Evolutionary conservation across 2,888 invertebrate species (phyloP).

Genomic region (Cryptus armator): DNA sequence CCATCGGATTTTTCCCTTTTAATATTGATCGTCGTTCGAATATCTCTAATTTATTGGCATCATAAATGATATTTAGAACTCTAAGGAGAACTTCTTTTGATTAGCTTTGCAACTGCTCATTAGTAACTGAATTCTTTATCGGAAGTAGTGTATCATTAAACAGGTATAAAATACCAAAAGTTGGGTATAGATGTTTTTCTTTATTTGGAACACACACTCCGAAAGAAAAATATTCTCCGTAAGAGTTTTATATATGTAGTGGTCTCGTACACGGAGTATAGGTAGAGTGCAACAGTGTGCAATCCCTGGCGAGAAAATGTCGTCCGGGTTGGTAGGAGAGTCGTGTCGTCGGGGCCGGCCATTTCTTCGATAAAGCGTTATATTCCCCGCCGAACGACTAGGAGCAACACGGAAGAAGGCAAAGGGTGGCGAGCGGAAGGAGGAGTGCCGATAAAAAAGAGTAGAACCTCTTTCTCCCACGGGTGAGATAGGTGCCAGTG

Average conservation of each 20-base stretch:
- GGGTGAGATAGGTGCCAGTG: constrained; percentile 27
- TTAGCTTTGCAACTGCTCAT: neutral
- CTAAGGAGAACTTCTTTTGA: neutral
- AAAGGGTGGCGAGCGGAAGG: constrained; percentile 43
- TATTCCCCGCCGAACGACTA: constrained; percentile 81
- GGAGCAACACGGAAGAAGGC: constrained; percentile 71
- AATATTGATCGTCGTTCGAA: neutral
- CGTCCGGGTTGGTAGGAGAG: constrained; percentile 76
- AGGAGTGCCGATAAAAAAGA: constrained; percentile 83
- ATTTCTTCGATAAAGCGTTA: constrained; percentile 84
- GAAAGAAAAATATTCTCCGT: constrained; percentile 31
- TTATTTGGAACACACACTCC: neutral
- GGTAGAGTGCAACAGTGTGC: constrained; percentile 59
- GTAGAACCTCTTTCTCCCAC: constrained; percentile 54
- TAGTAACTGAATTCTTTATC: neutral
- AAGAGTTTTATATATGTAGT: constrained; percentile 12
- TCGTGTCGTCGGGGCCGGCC: constrained; percentile 78
- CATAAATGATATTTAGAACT: neutral
- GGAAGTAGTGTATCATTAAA: neutral
- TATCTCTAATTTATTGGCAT: neutral
- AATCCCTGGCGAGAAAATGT: constrained; percentile 76
- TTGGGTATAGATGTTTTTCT: constrained; percentile 1
- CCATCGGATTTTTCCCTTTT: neutral
- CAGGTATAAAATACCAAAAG: neutral
- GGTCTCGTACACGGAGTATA: constrained; percentile 39